Conservation (phyloP, 2,113 vertebrate species). For the Numida meleagris region DNA sequence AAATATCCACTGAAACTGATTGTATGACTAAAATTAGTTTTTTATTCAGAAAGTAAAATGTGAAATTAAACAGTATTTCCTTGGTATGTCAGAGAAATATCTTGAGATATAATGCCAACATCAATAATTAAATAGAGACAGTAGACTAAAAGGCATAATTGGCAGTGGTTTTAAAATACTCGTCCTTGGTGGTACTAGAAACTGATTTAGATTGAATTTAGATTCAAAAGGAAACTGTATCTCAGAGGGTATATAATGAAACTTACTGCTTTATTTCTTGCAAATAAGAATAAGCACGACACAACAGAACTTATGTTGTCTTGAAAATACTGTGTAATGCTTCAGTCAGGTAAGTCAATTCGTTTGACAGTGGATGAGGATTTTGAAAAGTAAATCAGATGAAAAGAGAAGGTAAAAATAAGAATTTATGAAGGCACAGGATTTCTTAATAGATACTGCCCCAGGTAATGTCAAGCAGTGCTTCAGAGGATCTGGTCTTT, state of each 20-base stretch:
- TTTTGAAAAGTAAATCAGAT: neutral
- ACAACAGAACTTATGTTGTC: neutral
- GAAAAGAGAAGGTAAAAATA: neutral
- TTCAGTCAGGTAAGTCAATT: neutral
- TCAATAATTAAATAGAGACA: slow-evolving; percentile 33
- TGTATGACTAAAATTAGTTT: neutral
- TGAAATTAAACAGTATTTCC: slow-evolving; percentile 15
- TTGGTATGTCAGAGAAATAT: slow-evolving; percentile 5
- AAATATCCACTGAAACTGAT: slow-evolving; percentile 21
- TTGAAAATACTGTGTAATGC: neutral
- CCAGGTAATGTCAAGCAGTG: neutral
- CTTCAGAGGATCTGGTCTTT: neutral
- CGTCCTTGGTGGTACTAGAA: neutral
- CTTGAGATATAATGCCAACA: slow-evolving; percentile 29
- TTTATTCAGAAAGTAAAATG: slow-evolving; percentile 27
- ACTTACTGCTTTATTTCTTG: neutral
- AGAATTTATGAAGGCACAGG: neutral
- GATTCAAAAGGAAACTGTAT: slow-evolving; percentile 17
- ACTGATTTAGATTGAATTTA: slow-evolving; percentile 17
- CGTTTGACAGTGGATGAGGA: neutral
- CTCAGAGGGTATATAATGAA: neutral
- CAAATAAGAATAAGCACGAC: neutral
- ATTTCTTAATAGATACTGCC: neutral
- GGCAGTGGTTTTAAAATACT: slow-evolving; percentile 34
- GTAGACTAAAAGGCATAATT: slow-evolving; percentile 19